Evolutionary conservation across 23 tunicate species (phyloP), one percentile per base, ranked within the genome.

Genomic region (Trididemnum nubilum): DNA sequence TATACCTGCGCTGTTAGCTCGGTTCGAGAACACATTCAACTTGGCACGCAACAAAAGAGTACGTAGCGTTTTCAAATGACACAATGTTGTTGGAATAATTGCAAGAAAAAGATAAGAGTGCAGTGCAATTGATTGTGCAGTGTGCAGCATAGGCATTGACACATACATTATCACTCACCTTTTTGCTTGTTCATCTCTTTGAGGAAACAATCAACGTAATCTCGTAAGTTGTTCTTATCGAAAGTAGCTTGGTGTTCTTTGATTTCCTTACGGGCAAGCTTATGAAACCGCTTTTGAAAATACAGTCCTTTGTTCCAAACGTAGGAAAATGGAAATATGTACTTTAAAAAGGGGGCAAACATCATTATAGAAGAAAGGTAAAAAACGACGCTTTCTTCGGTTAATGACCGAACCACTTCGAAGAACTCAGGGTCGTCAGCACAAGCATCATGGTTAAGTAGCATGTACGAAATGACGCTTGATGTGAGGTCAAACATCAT

Each of bases 131-230:
- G n/a, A n/a, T n/a, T n/a, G n/a, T n/a, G n/a, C n/a, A n/a, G n/a
- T n/a, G n/a, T n/a, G n/a, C n/a, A n/a, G n/a, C n/a, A n/a, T n/a
- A n/a, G n/a, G n/a, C n/a, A n/a, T n/a, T n/a, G n/a, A n/a, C n/a
- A n/a, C n/a, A n/a, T n/a, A n/a, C n/a, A n/a, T n/a, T n/a, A n/a
- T n/a, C n/a, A 44, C 54, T 15, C 9, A 44, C 54, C 54, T 7
- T 44, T 15, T 7, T 7, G 15, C 9, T 44, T 44, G 54, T 52
- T 59, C 72, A 88, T 65, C 44, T 82, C 87, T 2, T 65, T 67
- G 19, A 88, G 58, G 34, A 88, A 88, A 34, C 79, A 76, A 39
- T 88, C 93, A 4, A 82, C 72, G 49, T 60, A 82, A 74, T 88
- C 93, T 24, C 93, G 71, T 51, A 87, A 83, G 24, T 88, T 72